A percentile compares a stretch with the other conserved stretches of the same genome.
Conservation (phyloP, 1,140 invertebrate species). For the Macrobrachium rosenbergii region DNA sequence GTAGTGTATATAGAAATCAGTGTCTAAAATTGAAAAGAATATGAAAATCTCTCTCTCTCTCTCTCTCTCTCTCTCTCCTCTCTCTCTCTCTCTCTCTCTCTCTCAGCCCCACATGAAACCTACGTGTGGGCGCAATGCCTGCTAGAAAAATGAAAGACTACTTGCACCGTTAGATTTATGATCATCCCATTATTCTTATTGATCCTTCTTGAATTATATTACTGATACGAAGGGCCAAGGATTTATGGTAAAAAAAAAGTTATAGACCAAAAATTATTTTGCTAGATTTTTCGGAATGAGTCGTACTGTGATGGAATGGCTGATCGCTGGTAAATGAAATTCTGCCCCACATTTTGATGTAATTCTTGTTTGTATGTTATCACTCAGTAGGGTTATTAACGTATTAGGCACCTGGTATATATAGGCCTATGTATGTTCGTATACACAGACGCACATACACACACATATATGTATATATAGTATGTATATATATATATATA, state of each 20-base stretch:
- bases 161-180: too few relatives aligned
- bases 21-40: not conserved
- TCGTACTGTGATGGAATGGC: too few relatives aligned
- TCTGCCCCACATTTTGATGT: not conserved
- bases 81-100: too few relatives aligned
- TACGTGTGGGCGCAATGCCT: too few relatives aligned
- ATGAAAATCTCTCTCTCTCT: not conserved
- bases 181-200: not conserved
- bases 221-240: too few relatives aligned
- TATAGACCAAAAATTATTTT: too few relatives aligned
- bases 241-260: too few relatives aligned
- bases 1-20: not conserved
- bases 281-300: too few relatives aligned
- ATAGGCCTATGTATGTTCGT: not conserved
- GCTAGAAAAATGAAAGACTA: too few relatives aligned
- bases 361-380: too few relatives aligned
- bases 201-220: not conserved
- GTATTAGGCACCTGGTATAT: too few relatives aligned
- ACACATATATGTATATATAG: slow-evolving; percentile 19
- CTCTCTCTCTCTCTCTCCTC: not conserved
- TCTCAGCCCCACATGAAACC: not conserved
- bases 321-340: too few relatives aligned
- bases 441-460: not conserved
- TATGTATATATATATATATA: not conserved
- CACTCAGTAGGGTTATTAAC: not conserved